phyloP scores from a whole-genome alignment of 2,113 vertebrate genomes.

The Struthio camelus region DNA sequence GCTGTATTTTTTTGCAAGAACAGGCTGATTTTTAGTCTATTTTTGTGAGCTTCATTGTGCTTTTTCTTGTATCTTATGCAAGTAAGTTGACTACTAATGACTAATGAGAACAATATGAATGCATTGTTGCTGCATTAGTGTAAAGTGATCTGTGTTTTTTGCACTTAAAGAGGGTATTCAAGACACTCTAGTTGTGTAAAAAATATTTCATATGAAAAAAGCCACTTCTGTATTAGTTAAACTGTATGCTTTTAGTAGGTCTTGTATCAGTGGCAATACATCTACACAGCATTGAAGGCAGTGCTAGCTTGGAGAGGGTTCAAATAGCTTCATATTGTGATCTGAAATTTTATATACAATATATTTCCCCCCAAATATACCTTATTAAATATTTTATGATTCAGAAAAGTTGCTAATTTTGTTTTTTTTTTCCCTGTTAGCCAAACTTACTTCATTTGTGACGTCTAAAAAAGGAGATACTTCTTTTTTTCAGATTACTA shows the following conservation, averaged over 20 bases:
- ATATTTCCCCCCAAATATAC: conserved; percentile 92
- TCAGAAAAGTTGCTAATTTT: conserved; percentile 77
- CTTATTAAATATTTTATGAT: conserved; percentile 99
- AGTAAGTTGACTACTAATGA: conserved; percentile 92
- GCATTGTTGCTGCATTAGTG: conserved; percentile 91
- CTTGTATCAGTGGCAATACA: conserved; percentile 85
- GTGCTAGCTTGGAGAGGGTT: conserved; percentile 85
- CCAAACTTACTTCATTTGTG: neutral
- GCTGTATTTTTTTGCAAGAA: conserved; percentile 79
- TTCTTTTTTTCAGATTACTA: neutral
- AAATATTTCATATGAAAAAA: conserved; percentile 82
- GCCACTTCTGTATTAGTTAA: conserved; percentile 86
- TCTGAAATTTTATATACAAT: conserved; percentile 99
- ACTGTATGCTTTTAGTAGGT: conserved; percentile 87
- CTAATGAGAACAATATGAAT: conserved; percentile 91
- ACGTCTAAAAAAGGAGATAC: neutral
- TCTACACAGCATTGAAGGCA: conserved; percentile 81
- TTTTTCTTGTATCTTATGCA: conserved; percentile 84
- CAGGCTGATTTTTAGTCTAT: conserved; percentile 82
- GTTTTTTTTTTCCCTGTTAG: conserved; percentile 51
- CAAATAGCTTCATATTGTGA: conserved; percentile 96
- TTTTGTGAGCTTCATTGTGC: conserved; percentile 86
- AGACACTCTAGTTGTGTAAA: conserved; percentile 79
- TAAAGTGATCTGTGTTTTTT: conserved; percentile 91
- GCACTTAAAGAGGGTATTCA: conserved; percentile 85